Evolutionary conservation across 2,888 invertebrate genomes (phyloP).

Genomic region (Dione vanillae): DNA sequence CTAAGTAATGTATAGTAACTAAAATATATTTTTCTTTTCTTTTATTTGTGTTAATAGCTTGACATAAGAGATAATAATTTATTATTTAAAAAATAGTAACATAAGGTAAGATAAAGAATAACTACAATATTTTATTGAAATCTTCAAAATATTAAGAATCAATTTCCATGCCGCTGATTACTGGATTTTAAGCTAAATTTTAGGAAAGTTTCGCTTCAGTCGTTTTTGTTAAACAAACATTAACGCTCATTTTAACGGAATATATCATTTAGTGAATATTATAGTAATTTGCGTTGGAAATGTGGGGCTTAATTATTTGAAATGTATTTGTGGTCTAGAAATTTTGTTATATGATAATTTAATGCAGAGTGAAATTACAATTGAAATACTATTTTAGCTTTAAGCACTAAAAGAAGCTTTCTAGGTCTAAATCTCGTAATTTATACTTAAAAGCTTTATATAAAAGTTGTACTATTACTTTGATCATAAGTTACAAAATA

Average conservation of each 20-base stretch:
- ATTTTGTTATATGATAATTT: not conserved
- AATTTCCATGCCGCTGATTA: not conserved
- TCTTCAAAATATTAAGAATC: too few species aligned
- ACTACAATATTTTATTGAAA: too few species aligned
- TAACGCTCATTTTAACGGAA: not conserved
- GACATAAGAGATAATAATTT: too few species aligned
- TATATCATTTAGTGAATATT: constrained; percentile 13
- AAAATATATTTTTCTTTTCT: too few species aligned
- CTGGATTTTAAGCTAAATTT: not conserved
- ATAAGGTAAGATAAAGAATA: too few species aligned
- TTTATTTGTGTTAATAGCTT: too few species aligned
- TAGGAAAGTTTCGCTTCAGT: not conserved
- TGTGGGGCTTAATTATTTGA: constrained; percentile 2
- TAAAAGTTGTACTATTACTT: not conserved
- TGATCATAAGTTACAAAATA: not conserved
- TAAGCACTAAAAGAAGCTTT: not conserved
- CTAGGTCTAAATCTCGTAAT: not conserved
- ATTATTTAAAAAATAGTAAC: too few species aligned
- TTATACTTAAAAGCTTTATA: not conserved
- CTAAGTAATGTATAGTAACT: too few species aligned
- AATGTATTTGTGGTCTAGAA: not conserved
- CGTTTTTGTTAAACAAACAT: constrained; percentile 10
- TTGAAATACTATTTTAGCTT: not conserved
- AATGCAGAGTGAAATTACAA: not conserved
- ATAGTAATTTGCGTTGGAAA: not conserved